Percentiles rank a stretch among this genome's conserved stretches.
Evolutionary conservation across 2,888 invertebrate species (phyloP).

Genomic region (Epinotia nisella): DNA sequence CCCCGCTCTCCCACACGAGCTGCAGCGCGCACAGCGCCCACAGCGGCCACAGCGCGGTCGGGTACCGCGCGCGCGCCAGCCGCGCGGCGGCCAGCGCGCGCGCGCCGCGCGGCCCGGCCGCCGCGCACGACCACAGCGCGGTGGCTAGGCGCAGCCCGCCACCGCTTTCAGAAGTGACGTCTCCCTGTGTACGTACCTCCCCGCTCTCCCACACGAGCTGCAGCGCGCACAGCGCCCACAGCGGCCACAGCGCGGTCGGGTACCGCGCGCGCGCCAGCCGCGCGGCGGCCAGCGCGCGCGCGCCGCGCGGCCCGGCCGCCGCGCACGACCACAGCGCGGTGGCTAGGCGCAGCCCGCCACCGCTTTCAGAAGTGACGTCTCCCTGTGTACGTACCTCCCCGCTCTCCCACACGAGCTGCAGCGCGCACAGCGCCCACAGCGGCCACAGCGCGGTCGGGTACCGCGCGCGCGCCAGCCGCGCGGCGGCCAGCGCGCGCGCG

Average conservation of each 20-base stretch:
- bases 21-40: conserved; percentile 93
- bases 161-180: conserved; percentile 84
- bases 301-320: conserved; percentile 90
- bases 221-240: conserved; percentile 92
- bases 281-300: conserved; percentile 89
- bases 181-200: too few relatives aligned
- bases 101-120: conserved; percentile 90
- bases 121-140: conserved; percentile 91
- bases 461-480: conserved; percentile 93
- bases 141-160: conserved; percentile 87
- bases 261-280: conserved; percentile 95
- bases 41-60: conserved; percentile 92
- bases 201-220: conserved; percentile 91
- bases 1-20: conserved; percentile 90
- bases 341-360: conserved; percentile 85
- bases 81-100: conserved; percentile 90
- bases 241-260: conserved; percentile 93
- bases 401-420: conserved; percentile 91
- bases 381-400: too few relatives aligned
- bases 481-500: conserved; percentile 89
- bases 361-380: conserved; percentile 85
- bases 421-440: conserved; percentile 91
- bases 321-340: conserved; percentile 92
- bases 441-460: conserved; percentile 95
- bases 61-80: conserved; percentile 95